Percentiles rank a stretch among this genome's conserved stretches.
These are phyloP conservation scores for Bombus impatiens DNA, from an alignment of 1,140 invertebrate genomes.

Conservation along the genomic window DNA sequence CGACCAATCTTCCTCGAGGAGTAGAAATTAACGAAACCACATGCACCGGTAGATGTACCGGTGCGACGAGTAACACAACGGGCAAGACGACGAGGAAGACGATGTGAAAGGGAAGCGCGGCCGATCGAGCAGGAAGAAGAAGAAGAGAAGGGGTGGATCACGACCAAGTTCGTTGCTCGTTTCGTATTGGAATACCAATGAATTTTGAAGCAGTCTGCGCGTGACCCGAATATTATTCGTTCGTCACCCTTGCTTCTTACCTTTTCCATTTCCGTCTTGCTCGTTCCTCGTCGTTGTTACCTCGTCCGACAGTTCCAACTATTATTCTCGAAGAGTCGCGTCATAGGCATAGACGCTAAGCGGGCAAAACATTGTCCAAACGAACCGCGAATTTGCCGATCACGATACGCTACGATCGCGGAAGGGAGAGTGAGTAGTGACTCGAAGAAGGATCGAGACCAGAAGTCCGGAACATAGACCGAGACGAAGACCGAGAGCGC, in stretches of 20 bases:
- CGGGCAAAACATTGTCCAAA: too few species aligned
- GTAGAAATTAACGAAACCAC: constrained; percentile 3
- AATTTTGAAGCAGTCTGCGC: background rate
- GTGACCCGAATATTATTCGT: constrained; percentile 13
- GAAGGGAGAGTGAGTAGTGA: constrained; percentile 5
- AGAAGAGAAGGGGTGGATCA: background rate
- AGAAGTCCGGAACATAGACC: constrained; percentile 9
- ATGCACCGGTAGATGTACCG: constrained; percentile 10
- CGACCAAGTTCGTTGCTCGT: background rate
- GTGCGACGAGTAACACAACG: background rate
- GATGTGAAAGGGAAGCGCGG: background rate
- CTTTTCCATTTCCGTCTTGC: background rate
- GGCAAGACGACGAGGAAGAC: background rate
- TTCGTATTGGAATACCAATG: constrained; percentile 23
- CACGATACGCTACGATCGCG: background rate
- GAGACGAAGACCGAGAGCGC: constrained; percentile 11
- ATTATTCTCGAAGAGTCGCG: too few species aligned
- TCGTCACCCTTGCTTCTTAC: background rate
- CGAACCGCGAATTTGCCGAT: background rate
- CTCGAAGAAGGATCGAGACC: constrained; percentile 1
- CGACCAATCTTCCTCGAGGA: background rate
- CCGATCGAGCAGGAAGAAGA: background rate
- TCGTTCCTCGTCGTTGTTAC: background rate
- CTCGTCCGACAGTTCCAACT: too few species aligned
- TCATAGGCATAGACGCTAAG: too few species aligned